Evolutionary conservation across 2,888 invertebrate species (phyloP), one percentile per base, ranked within the genome.

Genomic region (Cheilosia vernalis): DNA sequence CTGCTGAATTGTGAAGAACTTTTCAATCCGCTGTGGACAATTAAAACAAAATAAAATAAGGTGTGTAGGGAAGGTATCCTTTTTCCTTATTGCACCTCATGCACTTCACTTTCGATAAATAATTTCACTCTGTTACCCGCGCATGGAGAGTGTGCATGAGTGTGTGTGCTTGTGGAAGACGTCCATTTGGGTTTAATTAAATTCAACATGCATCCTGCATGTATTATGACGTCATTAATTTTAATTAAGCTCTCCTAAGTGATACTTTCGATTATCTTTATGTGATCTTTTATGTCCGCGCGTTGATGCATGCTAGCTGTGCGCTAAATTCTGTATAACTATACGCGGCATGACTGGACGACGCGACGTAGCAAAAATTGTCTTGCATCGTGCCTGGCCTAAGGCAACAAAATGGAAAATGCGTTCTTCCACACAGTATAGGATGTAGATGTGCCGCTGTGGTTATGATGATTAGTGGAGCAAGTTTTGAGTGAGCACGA

Each of bases 221-320:
- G 70, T 76, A 76, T 85, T 80, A 85, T 85, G 84, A 80, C 76
- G 84, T 85, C 74, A 80, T 85, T 85, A 76, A 80, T 85, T 80
- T 85, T 85, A 85, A 85, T 85, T 85, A 80, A 85, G 53, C 84
- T 80, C 51, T 53, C 40, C 76, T 80, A 76, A 80, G 76, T 80
- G 84, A 76, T 85, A 85, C 80, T 84, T 69, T 79, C 69, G 63
- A 79, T 84, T 69, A 84, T 84, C 73, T 79, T 79, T 69, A 79
- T 84, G 79, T 55, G 61, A 64, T 70, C 69, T 81, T 69, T 63
- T 53, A 76, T 81, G 76, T 6, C 40, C 51, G 64, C 66, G 60
- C 51, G 56, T 49, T 70, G 24, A 63, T 72, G 56, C 51, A 66
- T 53, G 70, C 30, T 60, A 17, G 53, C 40, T n/a, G 53, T 67